These are phyloP conservation scores for Scelioninae gen. 1 DNA, from an alignment of 2,888 invertebrate genomes.

Conservation along the genomic window DNA sequence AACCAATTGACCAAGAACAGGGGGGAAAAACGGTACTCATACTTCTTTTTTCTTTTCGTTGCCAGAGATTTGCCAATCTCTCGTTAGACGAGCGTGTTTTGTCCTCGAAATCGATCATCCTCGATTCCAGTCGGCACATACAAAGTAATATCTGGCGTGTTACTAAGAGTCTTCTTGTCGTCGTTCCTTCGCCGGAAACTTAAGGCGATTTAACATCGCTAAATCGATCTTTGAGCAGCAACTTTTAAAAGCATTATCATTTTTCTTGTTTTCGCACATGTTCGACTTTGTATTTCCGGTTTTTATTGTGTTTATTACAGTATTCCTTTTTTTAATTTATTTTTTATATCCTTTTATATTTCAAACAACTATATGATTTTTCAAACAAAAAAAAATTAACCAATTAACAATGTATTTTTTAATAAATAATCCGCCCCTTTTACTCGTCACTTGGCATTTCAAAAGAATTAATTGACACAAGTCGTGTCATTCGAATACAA, in stretches of 20 bases:
- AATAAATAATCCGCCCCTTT: too few species aligned
- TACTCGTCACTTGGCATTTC: too few species aligned
- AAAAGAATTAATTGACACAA: too few species aligned
- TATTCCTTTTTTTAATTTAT: too few species aligned
- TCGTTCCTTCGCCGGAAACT: constrained; percentile 50
- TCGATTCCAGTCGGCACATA: constrained; percentile 47
- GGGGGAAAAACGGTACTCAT: constrained; percentile 69
- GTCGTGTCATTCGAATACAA: too few species aligned
- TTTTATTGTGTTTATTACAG: too few species aligned
- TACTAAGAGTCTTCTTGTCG: constrained; percentile 61
- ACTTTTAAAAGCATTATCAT: constrained; percentile 61
- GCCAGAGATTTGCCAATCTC: constrained; percentile 65
- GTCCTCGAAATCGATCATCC: constrained; percentile 68
- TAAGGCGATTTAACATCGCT: constrained; percentile 59
- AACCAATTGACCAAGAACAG: constrained; percentile 78
- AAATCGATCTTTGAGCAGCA: constrained; percentile 55
- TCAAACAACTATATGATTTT: too few species aligned
- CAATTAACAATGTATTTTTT: too few species aligned
- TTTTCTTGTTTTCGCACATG: constrained; percentile 38
- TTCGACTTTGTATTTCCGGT: constrained; percentile 1
- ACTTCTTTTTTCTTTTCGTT: constrained; percentile 60
- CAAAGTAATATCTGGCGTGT: constrained; percentile 65
- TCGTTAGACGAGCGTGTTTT: constrained; percentile 70
- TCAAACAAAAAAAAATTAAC: too few species aligned
- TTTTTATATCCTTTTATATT: too few species aligned